These are phyloP conservation scores for Limanda limanda DNA, from an alignment of 2,113 vertebrate genomes.

Conservation along the genomic window DNA sequence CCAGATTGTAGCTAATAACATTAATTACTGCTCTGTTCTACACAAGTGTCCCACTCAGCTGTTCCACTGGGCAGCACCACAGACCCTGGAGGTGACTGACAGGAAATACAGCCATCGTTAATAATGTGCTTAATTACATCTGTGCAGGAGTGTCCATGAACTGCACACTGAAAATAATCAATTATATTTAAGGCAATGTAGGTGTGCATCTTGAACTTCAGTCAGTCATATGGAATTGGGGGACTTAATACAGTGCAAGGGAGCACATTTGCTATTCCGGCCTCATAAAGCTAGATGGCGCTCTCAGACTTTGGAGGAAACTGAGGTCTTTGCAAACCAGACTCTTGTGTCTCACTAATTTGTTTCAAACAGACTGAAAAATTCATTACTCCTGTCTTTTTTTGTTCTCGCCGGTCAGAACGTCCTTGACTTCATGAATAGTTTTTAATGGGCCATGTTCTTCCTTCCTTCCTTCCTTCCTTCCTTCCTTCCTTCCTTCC, in stretches of 20 bases:
- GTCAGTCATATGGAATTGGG: not conserved
- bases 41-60: not conserved
- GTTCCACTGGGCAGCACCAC: not conserved
- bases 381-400: not conserved
- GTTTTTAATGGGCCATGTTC: not conserved
- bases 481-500: no score
- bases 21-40: conserved; percentile 12
- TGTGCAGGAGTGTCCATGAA: not conserved
- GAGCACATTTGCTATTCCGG: conserved; percentile 15
- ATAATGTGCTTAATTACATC: conserved; percentile 2
- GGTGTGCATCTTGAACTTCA: not conserved
- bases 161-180: not conserved
- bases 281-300: conserved; percentile 76
- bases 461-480: no score
- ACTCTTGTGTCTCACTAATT: not conserved
- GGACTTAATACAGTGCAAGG: not conserved
- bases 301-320: conserved; percentile 51
- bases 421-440: not conserved
- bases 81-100: not conserved
- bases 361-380: conserved; percentile 12
- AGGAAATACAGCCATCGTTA: not conserved
- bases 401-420: not conserved
- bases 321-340: not conserved
- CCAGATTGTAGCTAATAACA: conserved; percentile 23
- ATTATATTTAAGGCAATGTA: not conserved